phyloP scores from a whole-genome alignment of 92 coral and sea anemone species.

The Heteractis magnifica region DNA sequence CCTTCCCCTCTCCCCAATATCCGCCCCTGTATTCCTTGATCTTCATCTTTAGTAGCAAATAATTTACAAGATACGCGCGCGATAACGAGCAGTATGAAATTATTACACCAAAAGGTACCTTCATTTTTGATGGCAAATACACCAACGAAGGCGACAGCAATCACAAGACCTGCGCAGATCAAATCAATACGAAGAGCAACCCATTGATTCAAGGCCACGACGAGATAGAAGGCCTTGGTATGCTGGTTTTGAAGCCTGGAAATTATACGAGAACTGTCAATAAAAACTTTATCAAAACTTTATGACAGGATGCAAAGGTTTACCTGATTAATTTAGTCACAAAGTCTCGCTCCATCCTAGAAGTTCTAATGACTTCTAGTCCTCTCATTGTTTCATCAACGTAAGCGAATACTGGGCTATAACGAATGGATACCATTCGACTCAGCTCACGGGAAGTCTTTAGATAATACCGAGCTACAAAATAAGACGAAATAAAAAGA shows the following conservation, averaged over 20 bases:
- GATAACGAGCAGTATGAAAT: background rate
- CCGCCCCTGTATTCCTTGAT: background rate
- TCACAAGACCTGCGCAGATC: background rate
- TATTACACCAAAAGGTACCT: background rate
- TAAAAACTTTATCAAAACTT: background rate
- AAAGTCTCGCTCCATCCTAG: constrained; percentile 42
- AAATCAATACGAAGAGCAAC: constrained; percentile 23
- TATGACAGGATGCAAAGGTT: background rate
- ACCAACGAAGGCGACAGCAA: constrained; percentile 15
- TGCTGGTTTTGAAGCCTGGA: constrained; percentile 20
- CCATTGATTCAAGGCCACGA: constrained; percentile 14
- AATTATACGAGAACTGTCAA: background rate
- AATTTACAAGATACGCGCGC: background rate
- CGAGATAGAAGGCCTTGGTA: constrained; percentile 2
- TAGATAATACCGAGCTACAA: constrained; percentile 49
- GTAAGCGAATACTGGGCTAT: constrained; percentile 74
- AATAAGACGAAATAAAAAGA: constrained; percentile 35
- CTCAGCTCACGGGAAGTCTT: constrained; percentile 63
- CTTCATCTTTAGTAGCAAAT: background rate
- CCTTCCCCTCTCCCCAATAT: too few species aligned
- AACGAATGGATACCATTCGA: constrained; percentile 60
- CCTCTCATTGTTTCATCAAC: constrained; percentile 63
- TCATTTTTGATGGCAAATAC: background rate
- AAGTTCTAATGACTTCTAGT: constrained; percentile 61
- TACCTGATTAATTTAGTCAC: constrained; percentile 43